Base-by-base conservation (phyloP, 2,113 vertebrate genomes). In the Octodon degus region DNA sequence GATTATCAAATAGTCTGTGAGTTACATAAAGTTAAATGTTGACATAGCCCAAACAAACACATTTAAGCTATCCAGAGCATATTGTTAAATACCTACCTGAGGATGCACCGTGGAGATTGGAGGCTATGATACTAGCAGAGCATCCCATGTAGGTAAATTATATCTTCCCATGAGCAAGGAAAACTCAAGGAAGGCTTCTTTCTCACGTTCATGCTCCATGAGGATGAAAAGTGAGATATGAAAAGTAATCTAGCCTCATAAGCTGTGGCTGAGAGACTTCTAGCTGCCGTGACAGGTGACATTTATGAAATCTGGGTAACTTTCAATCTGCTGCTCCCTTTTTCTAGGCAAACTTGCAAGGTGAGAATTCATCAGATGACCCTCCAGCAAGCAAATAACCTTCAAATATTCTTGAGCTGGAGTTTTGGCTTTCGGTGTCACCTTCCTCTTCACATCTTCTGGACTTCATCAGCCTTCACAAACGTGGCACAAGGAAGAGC, bases 271-370 rank as follows among this genome's bases (percentile, higher is more conserved):
- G 43, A 96, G 50, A 58, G 86, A 96, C 13, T 87, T 50, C 62
- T 79, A 80, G 67, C 20, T 77, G 47, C 68, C 55, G 76, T 79
- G 77, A 94, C 90, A 96, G 96, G 81, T 91, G 67, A 76, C 40
- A 19, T 93, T 83, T 96, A 30, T 82, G 88, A 83, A 83, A 83
- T 79, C 67, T 89, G 79, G 93, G 68, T 82, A 93, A 95, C 37
- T 70, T 90, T 58, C 65, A 90, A 94, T 43, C 60, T 68, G 43
- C 34, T 55, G 0, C 92, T 86, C 74, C 2, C 47, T 19, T 94
- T 89, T 93, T 93, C 87, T 76, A n/a, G 34, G 30, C 5, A 72
- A 90, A 93, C 37, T 91, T 34, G 86, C 62, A 96, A 92, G 95
- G 84, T 76, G 43, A 43, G 67, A 93, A 91, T 91, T 72, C 79